Evolutionary conservation across 35 echinoderm and acorn worm species (phyloP).

Genomic region (Amphiura filiformis): DNA sequence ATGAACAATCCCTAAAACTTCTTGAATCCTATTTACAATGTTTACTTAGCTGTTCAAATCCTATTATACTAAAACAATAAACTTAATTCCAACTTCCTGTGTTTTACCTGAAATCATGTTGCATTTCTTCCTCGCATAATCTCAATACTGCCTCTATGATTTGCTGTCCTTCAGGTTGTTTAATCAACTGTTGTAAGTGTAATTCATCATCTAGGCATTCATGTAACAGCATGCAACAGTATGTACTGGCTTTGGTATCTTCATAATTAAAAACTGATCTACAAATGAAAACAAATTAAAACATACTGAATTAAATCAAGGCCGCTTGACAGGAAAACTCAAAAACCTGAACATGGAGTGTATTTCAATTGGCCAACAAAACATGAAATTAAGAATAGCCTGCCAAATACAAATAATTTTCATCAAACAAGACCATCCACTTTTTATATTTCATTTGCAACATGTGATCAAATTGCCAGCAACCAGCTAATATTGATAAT

Average conservation of each 20-base stretch:
- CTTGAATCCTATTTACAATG: neutral
- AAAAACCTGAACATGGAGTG: neutral
- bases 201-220: constrained; percentile 12
- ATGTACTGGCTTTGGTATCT: constrained; percentile 45
- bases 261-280: constrained; percentile 5
- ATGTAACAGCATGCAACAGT: constrained; percentile 57
- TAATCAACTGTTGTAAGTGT: constrained; percentile 25
- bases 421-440: too few species aligned
- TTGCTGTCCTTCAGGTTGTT: neutral
- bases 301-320: neutral
- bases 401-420: neutral
- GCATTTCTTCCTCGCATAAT: constrained; percentile 31
- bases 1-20: too few species aligned
- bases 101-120: constrained; percentile 66
- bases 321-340: neutral
- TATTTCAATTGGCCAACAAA: neutral
- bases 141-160: constrained; percentile 38
- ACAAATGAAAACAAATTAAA: neutral
- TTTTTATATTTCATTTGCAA: too few species aligned
- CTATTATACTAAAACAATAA: too few species aligned
- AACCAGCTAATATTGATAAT: too few species aligned
- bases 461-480: too few species aligned
- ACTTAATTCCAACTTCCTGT: too few species aligned
- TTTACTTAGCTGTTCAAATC: neutral
- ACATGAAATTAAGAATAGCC: neutral